Base-by-base conservation (phyloP, 2,888 invertebrate species). In the Gonocerus acuteangulatus region DNA sequence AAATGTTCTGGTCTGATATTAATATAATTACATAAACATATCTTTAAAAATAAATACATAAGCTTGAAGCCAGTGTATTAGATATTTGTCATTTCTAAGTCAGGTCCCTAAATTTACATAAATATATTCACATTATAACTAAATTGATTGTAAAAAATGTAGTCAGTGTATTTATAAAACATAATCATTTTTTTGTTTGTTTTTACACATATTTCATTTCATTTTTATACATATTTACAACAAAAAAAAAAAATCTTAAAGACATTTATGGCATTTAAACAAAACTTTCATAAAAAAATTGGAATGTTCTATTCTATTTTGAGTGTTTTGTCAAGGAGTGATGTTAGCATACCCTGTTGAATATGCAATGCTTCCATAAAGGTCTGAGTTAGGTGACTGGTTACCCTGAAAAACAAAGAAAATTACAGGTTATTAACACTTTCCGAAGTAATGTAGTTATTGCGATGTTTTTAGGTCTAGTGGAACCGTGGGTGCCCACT, bases 281-380 rank as follows among this genome's bases (percentile, higher is more conserved):
- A 54, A 39, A 34, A 54, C 23, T 54, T 54, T 54, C 19, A 54
- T 34, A 34, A 54, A 54, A 54, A 34, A 54, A 21, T 34, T 54
- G 42, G 57, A 27, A 42, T 36, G 57, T 47, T 47, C 19, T n/a
- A 57, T n/a, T 27, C 44, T 6, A 57, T 32, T 23, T n/a, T 47
- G 47, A 57, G 19, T 11, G n/a, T 11, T 47, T 9, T 23, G 44
- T 68, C 65, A 70, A 45, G 70, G 69, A 44, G 70, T 70, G 18
- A 70, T 70, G 58, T 70, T 70, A 61, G 76, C 79, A 72, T 79
- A 80, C 67, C 78, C 78, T 42, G 79, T 79, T 62, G 78, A 77
- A 70, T 78, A 78, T 66, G 75, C 78, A 60, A 78, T 77, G 69
- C 75, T 74, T 48, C 74, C 74, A 66, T 74, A 74, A 59, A 73